These are phyloP conservation scores for Achatina immaculata DNA, from an alignment of 1,140 invertebrate genomes.

Conservation along the genomic window DNA sequence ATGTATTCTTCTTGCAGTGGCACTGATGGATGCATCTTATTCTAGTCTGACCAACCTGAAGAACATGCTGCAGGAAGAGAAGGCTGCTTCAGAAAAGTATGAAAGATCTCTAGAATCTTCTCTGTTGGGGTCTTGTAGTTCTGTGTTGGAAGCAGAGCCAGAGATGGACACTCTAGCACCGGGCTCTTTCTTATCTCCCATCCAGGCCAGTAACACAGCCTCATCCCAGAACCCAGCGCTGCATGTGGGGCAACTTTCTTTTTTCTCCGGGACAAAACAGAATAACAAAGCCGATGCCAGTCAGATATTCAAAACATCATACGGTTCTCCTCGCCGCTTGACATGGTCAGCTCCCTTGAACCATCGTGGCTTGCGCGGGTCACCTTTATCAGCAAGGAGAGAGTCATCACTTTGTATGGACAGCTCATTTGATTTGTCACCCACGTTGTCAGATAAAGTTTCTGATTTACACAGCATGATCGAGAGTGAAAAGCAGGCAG, in stretches of 20 bases:
- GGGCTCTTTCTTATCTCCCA: conserved; percentile 2
- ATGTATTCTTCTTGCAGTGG: too few relatives aligned
- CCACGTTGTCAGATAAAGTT: background rate
- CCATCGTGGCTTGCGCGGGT: background rate
- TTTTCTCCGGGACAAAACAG: background rate
- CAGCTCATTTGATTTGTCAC: background rate
- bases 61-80: background rate
- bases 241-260: background rate
- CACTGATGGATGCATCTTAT: background rate
- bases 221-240: background rate
- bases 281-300: background rate
- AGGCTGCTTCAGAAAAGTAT: background rate
- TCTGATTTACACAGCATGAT: background rate
- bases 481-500: background rate
- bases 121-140: background rate
- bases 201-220: background rate
- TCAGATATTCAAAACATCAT: background rate
- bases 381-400: background rate
- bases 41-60: background rate
- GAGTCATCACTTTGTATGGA: background rate
- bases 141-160: background rate
- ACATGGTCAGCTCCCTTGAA: background rate
- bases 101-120: background rate
- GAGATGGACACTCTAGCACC: too few relatives aligned
- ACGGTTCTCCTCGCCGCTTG: background rate